Evolutionary conservation across 2,888 invertebrate genomes (phyloP), one percentile per base, ranked within the genome.

Genomic region (Limnephilus marmoratus): DNA sequence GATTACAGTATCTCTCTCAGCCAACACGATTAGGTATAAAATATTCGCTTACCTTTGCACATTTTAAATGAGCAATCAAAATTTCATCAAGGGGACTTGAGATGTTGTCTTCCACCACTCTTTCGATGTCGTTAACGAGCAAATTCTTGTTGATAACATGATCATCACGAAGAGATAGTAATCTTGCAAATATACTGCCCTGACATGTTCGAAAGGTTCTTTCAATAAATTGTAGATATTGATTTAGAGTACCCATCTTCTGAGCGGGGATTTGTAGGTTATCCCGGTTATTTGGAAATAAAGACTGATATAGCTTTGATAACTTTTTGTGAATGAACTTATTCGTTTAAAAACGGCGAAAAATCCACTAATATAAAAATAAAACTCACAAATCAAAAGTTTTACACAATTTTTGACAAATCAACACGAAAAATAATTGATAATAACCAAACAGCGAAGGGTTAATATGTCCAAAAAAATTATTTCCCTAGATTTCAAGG

Each of bases 11-110:
- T 53, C 4, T 18, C 18, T 15, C 68, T 24, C 68, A 68, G 24
- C 68, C 24, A 68, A 68, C 68, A 68, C 68, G 7, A 7, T 24
- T 68, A 7, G 5, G 24, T 68, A 68, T 68, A n/a, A 68, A 68
- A 68, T 68, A n/a, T 68, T 68, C 7, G 24, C 94, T 94, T 95
- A 97, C 97, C 94, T 96, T 97, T 0, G 97, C 95, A 94, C 97
- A 97, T 94, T 96, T 97, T n/a, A 99, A 95, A 95, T 99, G 99
- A 9, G 97, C 96, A 87, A 97, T 96, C 11, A 98, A 96, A 81
- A 98, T 96, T 94, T 98, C 98, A 95, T 98, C 98, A 91, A 98
- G 95, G 0, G 98, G 98, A 13, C 97, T 95, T 88, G 97, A 96
- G 93, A 98, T 96, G 94, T 97, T 97, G 90, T 97, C 97, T 94